Percentiles rank a stretch among this genome's conserved stretches.
These are phyloP conservation scores for Darevskia mixta DNA, from an alignment of 2,797 vertebrate genomes.

Conservation along the genomic window DNA sequence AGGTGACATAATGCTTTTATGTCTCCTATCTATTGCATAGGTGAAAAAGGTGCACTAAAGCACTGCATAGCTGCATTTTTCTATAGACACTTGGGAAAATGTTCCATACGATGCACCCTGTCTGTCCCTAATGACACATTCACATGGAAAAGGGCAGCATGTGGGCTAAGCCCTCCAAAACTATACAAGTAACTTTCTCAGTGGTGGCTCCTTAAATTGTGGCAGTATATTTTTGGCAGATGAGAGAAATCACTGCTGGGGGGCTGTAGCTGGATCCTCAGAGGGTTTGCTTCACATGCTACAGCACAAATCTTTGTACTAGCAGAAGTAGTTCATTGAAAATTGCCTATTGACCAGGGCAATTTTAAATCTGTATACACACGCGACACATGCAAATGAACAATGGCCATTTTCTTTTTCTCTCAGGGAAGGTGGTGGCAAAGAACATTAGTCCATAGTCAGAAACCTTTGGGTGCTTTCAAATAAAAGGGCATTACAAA, in stretches of 20 bases:
- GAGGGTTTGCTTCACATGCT: background rate
- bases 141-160: background rate
- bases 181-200: background rate
- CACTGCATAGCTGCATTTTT: background rate
- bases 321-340: background rate
- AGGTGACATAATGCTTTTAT: background rate
- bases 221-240: background rate
- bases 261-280: background rate
- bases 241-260: background rate
- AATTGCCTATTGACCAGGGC: background rate
- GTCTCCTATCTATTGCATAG: background rate
- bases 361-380: background rate
- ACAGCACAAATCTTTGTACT: too few relatives aligned
- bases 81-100: background rate
- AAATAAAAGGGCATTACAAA: slow-evolving; percentile 3
- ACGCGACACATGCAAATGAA: background rate
- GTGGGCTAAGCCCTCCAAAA: background rate
- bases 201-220: background rate
- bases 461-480: slow-evolving; percentile 1
- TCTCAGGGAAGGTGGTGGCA: background rate
- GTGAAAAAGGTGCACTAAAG: background rate
- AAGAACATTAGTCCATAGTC: background rate
- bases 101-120: background rate
- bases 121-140: background rate
- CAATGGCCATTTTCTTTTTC: background rate